Evolutionary conservation across 2,113 vertebrate species (phyloP).

Genomic region (Poecilia latipinna): DNA sequence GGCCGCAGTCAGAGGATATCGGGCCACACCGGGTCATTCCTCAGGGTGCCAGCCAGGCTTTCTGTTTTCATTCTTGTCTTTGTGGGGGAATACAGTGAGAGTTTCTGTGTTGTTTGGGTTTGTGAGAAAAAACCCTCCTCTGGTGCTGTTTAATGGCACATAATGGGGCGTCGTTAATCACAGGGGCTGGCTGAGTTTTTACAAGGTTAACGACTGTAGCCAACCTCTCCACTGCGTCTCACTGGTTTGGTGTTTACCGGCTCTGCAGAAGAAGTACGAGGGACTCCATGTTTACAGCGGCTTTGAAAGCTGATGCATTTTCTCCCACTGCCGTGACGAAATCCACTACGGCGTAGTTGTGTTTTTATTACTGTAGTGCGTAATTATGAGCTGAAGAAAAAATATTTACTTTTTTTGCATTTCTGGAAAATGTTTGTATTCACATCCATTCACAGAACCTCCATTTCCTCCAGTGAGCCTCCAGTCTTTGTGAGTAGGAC

Average conservation of each 20-base stretch:
- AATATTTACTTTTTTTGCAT: too few species aligned
- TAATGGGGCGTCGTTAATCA: constrained; percentile 76
- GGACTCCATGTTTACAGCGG: constrained; percentile 10
- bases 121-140: constrained; percentile 29
- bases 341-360: background rate
- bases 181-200: constrained; percentile 53
- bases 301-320: background rate
- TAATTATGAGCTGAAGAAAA: background rate
- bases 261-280: constrained; percentile 35
- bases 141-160: constrained; percentile 56
- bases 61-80: background rate
- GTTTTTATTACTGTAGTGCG: background rate
- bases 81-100: constrained; percentile 15
- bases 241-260: constrained; percentile 67
- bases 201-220: constrained; percentile 75
- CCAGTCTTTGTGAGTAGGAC: background rate
- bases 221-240: constrained; percentile 56
- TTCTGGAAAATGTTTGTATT: too few species aligned
- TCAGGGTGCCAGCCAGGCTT: constrained; percentile 28
- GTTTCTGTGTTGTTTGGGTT: constrained; percentile 35
- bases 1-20: constrained; percentile 57
- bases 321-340: background rate
- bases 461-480: too few species aligned
- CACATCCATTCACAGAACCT: too few species aligned
- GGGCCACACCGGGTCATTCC: constrained; percentile 48